Conservation (phyloP, 2,113 vertebrate species). For the Echinops telfairi region DNA sequence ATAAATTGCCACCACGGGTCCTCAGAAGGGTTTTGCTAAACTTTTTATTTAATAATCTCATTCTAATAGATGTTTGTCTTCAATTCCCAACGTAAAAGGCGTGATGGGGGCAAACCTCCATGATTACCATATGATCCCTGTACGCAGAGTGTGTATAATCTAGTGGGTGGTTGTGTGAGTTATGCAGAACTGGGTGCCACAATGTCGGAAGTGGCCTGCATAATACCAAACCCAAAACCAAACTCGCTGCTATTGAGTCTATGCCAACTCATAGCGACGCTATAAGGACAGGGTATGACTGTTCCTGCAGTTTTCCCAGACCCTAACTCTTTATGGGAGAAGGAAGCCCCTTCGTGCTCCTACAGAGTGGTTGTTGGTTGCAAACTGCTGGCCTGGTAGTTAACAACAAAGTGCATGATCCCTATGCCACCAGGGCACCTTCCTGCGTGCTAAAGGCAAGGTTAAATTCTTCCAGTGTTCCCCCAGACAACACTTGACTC, state of each 20-base stretch:
- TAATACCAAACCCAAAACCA: not conserved
- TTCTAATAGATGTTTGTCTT: conserved; percentile 20
- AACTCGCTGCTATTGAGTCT: too few relatives aligned
- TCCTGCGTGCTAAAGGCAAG: not conserved
- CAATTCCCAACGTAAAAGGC: not conserved
- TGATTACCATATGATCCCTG: not conserved
- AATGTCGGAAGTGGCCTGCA: not conserved
- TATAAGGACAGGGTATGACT: too few relatives aligned
- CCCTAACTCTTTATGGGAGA: too few relatives aligned
- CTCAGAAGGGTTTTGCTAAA: not conserved
- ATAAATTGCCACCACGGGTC: not conserved
- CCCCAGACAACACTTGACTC: not conserved
- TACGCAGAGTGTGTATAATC: not conserved
- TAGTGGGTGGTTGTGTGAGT: not conserved
- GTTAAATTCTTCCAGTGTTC: too few relatives aligned
- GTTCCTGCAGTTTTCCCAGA: too few relatives aligned
- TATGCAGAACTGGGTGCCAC: not conserved
- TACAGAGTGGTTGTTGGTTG: too few relatives aligned
- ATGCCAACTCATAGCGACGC: too few relatives aligned
- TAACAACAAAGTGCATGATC: too few relatives aligned
- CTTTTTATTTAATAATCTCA: conserved; percentile 23
- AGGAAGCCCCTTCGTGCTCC: too few relatives aligned
- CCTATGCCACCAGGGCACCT: not conserved
- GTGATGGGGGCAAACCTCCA: not conserved
- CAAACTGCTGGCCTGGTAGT: too few relatives aligned